A percentile compares a stretch with the other conserved stretches of the same genome.
Conservation (phyloP, 2,797 vertebrate species). For the Rhinella marina region DNA sequence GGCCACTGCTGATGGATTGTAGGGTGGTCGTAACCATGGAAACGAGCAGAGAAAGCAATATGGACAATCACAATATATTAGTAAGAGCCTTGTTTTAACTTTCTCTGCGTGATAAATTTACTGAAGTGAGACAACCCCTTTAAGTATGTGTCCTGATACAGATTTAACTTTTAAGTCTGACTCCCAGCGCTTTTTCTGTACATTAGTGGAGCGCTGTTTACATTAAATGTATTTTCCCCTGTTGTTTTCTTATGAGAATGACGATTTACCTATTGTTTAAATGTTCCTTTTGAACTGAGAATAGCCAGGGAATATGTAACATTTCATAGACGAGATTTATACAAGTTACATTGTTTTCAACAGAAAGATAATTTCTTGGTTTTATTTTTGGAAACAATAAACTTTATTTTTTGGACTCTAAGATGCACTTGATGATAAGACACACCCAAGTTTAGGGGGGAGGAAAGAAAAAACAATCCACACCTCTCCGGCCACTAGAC, state of each 20-base stretch:
- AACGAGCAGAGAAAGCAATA: too few species aligned
- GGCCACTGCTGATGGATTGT: too few species aligned
- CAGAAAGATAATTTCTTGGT: background rate
- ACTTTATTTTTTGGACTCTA: background rate
- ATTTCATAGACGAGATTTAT: background rate
- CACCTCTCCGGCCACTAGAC: background rate
- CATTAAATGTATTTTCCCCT: background rate
- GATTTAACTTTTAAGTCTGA: background rate
- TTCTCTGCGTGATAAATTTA: too few species aligned
- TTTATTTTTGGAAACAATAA: slow-evolving; percentile 1
- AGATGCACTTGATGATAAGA: background rate
- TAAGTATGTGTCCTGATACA: background rate
- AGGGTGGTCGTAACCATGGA: too few species aligned
- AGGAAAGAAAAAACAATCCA: background rate
- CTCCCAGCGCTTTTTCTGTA: background rate
- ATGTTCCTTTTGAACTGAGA: slow-evolving; percentile 46
- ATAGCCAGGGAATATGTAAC: background rate
- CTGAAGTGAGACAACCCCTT: too few species aligned
- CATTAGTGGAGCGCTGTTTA: slow-evolving; percentile 3
- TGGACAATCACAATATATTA: too few species aligned
- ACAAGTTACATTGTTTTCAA: slow-evolving; percentile 13
- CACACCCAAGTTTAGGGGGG: background rate
- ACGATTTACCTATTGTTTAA: slow-evolving; percentile 44
- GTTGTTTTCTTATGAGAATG: background rate
- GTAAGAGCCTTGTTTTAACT: too few species aligned